These are phyloP conservation scores for Diorhabda elongata DNA, from an alignment of 1,140 invertebrate genomes.

Conservation along the genomic window DNA sequence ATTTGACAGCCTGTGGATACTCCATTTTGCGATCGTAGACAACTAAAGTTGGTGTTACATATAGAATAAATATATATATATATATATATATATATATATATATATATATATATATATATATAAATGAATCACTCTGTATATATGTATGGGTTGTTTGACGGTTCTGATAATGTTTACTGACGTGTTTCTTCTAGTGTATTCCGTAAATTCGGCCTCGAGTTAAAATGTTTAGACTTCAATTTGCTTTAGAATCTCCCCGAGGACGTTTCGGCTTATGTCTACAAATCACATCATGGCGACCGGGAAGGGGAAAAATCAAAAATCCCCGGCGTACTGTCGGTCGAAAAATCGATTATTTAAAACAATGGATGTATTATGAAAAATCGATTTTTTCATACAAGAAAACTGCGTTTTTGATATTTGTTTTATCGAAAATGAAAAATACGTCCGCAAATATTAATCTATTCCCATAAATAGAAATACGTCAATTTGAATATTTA, in stretches of 20 bases:
- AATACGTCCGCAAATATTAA: slow-evolving; percentile 6
- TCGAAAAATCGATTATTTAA: no score
- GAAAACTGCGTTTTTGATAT: no score
- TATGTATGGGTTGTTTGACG: slow-evolving; percentile 37
- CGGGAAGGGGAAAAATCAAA: background rate
- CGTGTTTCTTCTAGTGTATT: slow-evolving; percentile 36
- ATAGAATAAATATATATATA: no score
- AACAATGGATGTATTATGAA: no score
- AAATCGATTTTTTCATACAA: no score
- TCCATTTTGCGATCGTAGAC: no score
- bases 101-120: no score
- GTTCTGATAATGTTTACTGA: slow-evolving; percentile 45
- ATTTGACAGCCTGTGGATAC: no score
- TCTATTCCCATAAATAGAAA: slow-evolving; percentile 10
- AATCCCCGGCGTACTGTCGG: no score
- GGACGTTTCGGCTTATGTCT: slow-evolving; percentile 36
- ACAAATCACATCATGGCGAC: slow-evolving; percentile 29
- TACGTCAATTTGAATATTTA: slow-evolving; percentile 12
- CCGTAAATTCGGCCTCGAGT: slow-evolving; percentile 34
- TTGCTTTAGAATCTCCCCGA: slow-evolving; percentile 37
- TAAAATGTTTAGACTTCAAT: slow-evolving; percentile 46
- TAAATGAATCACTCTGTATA: no score
- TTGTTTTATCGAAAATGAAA: background rate
- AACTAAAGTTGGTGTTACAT: no score
- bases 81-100: no score